Base-by-base conservation (phyloP, 2,888 invertebrate genomes). In the Anorthoa munda region DNA sequence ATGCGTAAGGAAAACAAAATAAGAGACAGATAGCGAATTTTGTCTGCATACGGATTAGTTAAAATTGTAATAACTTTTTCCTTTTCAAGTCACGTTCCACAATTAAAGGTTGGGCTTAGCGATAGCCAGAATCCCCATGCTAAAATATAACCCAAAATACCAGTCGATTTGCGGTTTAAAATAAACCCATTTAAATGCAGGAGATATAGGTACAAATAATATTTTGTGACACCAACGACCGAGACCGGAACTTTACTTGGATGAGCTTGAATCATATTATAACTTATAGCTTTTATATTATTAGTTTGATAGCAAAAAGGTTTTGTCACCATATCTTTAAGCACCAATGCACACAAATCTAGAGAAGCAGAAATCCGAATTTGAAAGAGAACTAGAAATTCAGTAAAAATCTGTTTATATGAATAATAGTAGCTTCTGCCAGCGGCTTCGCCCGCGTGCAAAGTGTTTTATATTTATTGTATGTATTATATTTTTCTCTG, bases 171-270 rank as follows among this genome's bases (percentile, higher is more conserved):
- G 65, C 75, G 45, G 18, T 50, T 66, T 58, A 15, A 66, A 75
- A 75, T 51, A 66, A 66, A 13, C 46, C 17, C 17, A 66, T 74
- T 75, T 66, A 75, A 74, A 75, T 66, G 21, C 74, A 46, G 31
- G 21, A 50, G 15, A 31, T 46, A n/a, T 11, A 21, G 50, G 15
- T 17, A 51, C 23, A 65, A 66, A 74, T 66, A 66, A 58, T 46
- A 56, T 50, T 66, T 56, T 65, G 65, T 74, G 65, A 50, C 55
- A 18, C n/a, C n/a, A 18, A 66, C 39, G 55, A 45, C 17, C 48
- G 18, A 13, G 17, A 7, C n/a, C 39, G 55, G 48, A 56, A 56
- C 48, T 26, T 39, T 12, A 23, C 39, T 15, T 15, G 48, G 17
- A 21, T 65, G 7, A 73, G 65, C 39, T 18, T 39, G 26, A 39